These are phyloP conservation scores for Sclerurus mexicanus DNA, from an alignment of 2,113 vertebrate species.

Conservation along the genomic window DNA sequence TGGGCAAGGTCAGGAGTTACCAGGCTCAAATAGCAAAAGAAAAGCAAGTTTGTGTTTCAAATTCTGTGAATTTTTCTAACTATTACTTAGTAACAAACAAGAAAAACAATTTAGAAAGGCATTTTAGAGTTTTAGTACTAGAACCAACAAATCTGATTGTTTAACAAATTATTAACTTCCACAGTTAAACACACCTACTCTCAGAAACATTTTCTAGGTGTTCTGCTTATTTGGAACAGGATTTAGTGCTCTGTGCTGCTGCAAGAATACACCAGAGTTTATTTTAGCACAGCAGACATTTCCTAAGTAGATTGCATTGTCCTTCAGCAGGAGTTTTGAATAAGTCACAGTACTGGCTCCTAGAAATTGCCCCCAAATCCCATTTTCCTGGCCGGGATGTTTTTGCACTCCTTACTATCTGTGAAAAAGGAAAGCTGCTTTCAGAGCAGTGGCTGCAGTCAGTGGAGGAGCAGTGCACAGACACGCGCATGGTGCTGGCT, in stretches of 20 bases:
- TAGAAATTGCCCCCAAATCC: not conserved
- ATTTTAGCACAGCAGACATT: not conserved
- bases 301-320: not conserved
- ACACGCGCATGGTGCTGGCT: not conserved
- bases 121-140: not conserved
- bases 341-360: not conserved
- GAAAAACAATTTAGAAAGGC: not conserved
- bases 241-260: not conserved
- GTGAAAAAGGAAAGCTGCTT: not conserved
- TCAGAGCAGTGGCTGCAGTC: not conserved
- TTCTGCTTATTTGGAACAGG: not conserved
- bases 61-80: not conserved
- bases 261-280: not conserved
- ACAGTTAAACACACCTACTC: not conserved
- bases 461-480: not conserved
- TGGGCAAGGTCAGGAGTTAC: not conserved
- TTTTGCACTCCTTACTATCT: not conserved
- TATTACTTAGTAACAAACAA: not conserved
- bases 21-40: not conserved
- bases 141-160: not conserved
- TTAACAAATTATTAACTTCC: not conserved
- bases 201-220: not conserved
- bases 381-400: not conserved
- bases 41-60: not conserved
- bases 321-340: not conserved